phyloP scores from a whole-genome alignment of 92 coral and sea anemone species.

The Galaxea fascicularis region DNA sequence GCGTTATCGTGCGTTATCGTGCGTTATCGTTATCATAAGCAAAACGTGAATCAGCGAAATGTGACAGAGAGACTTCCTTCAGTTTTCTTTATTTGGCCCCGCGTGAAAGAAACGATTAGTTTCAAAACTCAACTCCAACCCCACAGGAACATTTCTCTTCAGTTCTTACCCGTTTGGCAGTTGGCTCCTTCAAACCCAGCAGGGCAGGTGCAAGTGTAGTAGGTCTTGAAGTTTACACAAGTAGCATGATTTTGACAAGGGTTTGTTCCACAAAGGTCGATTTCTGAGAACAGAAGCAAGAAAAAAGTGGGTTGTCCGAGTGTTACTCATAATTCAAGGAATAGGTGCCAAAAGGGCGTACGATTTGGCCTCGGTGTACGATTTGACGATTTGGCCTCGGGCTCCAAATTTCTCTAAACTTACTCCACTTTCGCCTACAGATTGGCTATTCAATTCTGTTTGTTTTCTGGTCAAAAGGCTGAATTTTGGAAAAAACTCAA shows the following conservation, averaged over 20 bases:
- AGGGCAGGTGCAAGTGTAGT: conserved; percentile 78
- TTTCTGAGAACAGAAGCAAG: conserved; percentile 54
- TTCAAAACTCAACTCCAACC: neutral
- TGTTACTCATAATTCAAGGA: neutral
- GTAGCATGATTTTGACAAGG: conserved; percentile 84
- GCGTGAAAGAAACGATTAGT: neutral
- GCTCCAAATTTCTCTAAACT: too few species aligned
- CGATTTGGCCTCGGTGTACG: too few species aligned
- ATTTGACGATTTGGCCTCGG: too few species aligned
- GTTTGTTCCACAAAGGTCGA: conserved; percentile 69
- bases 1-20: too few species aligned
- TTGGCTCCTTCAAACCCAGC: conserved; percentile 82
- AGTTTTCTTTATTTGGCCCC: neutral
- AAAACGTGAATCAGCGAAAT: too few species aligned
- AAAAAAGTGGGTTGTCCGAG: too few species aligned
- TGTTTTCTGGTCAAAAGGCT: too few species aligned
- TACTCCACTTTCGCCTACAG: too few species aligned
- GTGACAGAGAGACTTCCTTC: too few species aligned
- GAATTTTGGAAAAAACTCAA: too few species aligned
- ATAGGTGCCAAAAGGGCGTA: neutral
- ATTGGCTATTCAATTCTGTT: too few species aligned
- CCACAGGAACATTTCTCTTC: neutral
- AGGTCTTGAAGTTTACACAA: conserved; percentile 78
- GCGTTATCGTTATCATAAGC: too few species aligned
- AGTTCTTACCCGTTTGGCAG: conserved; percentile 80